Base-by-base conservation (phyloP, 2,797 vertebrate species). In the Muraenolepis orangiensis region DNA sequence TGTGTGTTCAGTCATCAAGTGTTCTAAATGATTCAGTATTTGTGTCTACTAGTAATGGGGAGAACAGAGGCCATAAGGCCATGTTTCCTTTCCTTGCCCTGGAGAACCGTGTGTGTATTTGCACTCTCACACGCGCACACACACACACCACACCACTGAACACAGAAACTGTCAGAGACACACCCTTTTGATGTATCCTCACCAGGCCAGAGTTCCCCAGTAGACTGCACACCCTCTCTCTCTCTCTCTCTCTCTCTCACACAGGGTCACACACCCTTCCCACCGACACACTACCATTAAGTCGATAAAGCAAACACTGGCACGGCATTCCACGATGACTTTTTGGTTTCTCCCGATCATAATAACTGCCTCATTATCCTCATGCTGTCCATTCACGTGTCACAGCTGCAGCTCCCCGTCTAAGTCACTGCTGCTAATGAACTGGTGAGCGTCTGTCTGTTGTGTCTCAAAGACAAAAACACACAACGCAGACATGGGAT, bases 1-100 rank as follows among this genome's bases (percentile, higher is more conserved):
- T 6, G 7, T 5, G 20, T n/a, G 46, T 34, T n/a, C n/a, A n/a
- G n/a, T n/a, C n/a, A n/a, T n/a, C n/a, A n/a, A n/a, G n/a, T 7
- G 7, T n/a, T 20, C 20, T 87, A 83, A 89, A 91, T 85, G 36
- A 89, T 89, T 90, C 67, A 87, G 74, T 64, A 79, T 83, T 46
- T 0, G 4, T 79, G 69, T 87, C 70, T 76, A 40, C 74, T 73
- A 74, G 78, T 26, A 2, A 78, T 66, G 34, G 73, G 77, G 66
- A 32, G 69, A 76, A 69, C 40, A 70, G 73, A 82, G 78, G 74
- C 74, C 76, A 70, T 72, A 77, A 79, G 81, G 80, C 70, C 71
- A 77, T n/a, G 38, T 64, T 28, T 23, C 42, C 72, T 77, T 70
- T 36, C 31, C 31, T 76, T 72, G 78, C 26, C 78, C 72, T 79